Base-by-base conservation (phyloP, 2,113 vertebrate genomes). In the Cyrtonyx montezumae region DNA sequence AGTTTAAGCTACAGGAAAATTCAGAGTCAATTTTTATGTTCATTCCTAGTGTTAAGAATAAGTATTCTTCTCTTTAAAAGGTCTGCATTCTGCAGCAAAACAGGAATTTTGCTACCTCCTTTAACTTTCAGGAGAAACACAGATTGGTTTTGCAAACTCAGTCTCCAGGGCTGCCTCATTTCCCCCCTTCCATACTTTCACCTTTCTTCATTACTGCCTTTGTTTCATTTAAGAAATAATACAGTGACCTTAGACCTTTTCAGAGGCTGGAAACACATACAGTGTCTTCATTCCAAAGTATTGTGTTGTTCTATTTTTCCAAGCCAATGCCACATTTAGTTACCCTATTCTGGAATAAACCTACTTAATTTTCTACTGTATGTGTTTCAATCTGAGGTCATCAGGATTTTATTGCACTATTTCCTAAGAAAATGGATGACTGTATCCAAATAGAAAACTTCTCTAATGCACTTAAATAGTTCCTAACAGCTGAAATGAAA, bases 1-100 rank as follows among this genome's bases (percentile, higher is more conserved):
- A 99, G 96, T 93, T 98, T 99, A 32, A 98, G 95, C 99, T 99
- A 95, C 11, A 66, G 67, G 30, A 83, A 94, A 83, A 94, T 12
- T 3, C 16, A 59, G 74, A 83, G 16, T 15, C 61, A 13, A 5
- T 14, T 51, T 76, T 73, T 42, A 40, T 12, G 55, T 26, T 58
- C 5, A 68, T 70, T 79, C 66, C 16, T 70, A 17, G 32, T 3
- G 3, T 26, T 21, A 19, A 48, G 0, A 46, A 65, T 6, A 59
- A 30, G 22, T 20, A 45, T 36, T 42, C 16, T 43, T 51, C 23
- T 36, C 1, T 69, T 65, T 14, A 56, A 67, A 22, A 20, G 9
- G 53, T 9, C 40, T 3, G 1, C 23, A 66, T 26, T 8, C 13
- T 62, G 25, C 28, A 53, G 61, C 7, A 26, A 26, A 76, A 66